Evolutionary conservation across 2,888 invertebrate genomes (phyloP), one percentile per base, ranked within the genome.

Genomic region (Eristalis arbustorum): DNA sequence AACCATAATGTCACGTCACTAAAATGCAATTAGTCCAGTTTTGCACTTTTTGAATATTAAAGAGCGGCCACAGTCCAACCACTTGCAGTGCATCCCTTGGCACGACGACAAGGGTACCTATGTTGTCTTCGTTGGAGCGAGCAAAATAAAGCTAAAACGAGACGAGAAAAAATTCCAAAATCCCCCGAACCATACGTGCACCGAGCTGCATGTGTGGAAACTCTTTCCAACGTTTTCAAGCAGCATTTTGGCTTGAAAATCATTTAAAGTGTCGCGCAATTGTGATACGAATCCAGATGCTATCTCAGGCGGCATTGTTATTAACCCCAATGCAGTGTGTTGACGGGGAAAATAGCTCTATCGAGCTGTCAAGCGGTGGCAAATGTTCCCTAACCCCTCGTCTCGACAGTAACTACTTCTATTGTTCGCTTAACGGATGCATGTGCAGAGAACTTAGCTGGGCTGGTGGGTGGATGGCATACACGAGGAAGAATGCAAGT

Each of bases 31-130:
- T 85, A 85, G 73, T 78, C 66, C 62, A 72, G 76, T 82, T 78
- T 67, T 82, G 77, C 82, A 82, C 74, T 78, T 85, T 85, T 78
- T 82, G 85, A 82, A 85, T 85, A 78, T 78, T 77, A 85, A 85
- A 76, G 63, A 74, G 68, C 37, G 31, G n/a, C 75, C 77, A 59
- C 37, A 25, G 22, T 63, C 56, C 63, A 31, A 40, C 57, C 56
- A 57, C 23, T 74, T 49, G 57, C 49, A 25, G 59, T 57, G 23
- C 22, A 25, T 61, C 18, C 10, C 25, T 62, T 11, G 57, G 37
- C 13, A 13, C 13, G 37, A 28, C 40, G 25, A 25, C 8, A 31
- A 31, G 6, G 31, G 42, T 34, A n/a, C 22, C 28, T 18, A 37
- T 13, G 37, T 13, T 37, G 40, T 57, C 23, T 66, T 49, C 22